Base-by-base conservation (phyloP, 2,113 vertebrate species). In the Erythrocebus patas region DNA sequence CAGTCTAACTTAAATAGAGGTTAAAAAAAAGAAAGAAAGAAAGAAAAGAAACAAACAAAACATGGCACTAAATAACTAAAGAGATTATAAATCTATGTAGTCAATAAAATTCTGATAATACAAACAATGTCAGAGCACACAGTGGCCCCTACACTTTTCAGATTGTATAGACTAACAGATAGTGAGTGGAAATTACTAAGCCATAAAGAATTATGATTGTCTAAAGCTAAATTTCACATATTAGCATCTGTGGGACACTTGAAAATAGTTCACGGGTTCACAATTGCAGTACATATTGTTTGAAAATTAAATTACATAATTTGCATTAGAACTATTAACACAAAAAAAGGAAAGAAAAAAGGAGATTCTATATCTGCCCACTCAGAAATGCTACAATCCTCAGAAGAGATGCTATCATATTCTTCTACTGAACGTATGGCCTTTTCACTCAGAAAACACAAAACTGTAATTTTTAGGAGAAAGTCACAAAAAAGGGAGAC, bases 391-490 rank as follows among this genome's bases (percentile, higher is more conserved):
- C 45, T 96, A 82, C 35, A 96, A 97, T 87, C n/a, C 93, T 95
- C 66, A 97, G 89, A 97, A 94, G 45, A 61, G 13, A 96, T 66
- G 9, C 27, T 97, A 85, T 96, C 38, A 27, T 73, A 94, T 96
- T 98, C 30, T 68, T 95, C 91, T 48, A 84, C 43, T 85, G 18
- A 96, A 97, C 27, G 87, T 22, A 97, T 0, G 66, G 82, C 75
- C 85, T 96, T 98, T 97, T 93, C 89, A 95, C 38, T 93, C 45
- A 97, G 66, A 48, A 88, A 96, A 96, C 4, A 91, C 13, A 79
- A 72, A 80, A 98, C 35, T 97, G 70, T 91, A 97, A 97, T 95
- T 98, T 98, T 96, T 88, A 97, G 40, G 25, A 95, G 76, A 79
- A 95, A 98, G 89, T 93, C 86, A 96, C 23, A 79, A 57, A 95